Evolutionary conservation across 2,797 vertebrate species (phyloP), one percentile per base, ranked within the genome.

Genomic region (Sebastes iracundus): DNA sequence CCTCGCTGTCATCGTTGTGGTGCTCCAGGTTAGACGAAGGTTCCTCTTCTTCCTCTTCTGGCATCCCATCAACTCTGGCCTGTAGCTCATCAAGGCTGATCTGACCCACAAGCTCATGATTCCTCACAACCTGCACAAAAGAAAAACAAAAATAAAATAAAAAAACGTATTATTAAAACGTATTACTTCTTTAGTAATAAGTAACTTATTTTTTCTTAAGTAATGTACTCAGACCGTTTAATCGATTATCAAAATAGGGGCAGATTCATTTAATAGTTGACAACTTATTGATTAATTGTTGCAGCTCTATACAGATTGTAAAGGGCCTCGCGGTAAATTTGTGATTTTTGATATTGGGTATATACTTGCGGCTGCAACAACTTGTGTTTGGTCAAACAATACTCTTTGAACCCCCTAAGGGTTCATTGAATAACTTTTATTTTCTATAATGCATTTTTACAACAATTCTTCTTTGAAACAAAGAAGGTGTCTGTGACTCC

Each of bases 41-140:
- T 8, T 76, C 71, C 1, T 84, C 67, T 18, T 82, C 62, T 10
- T 77, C 71, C 1, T 84, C 67, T 33, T 81, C 62, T 2, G 59
- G 32, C 2, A 12, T 59, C 12, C 4, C n/a, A 35, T 0, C 59
- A 2, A 4, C n/a, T 8, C 25, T 81, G 2, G 65, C 71, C 32
- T 90, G 79, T 1, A 91, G 81, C 64, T 92, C 83, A 72, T 92
- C 90, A 1, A 94, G 81, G 75, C 70, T 91, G 72, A 93, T 81
- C 72, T 94, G 93, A 58, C 93, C 93, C n/a, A 95, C 94, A 3
- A 95, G 92, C 77, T 94, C 92, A 64, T 95, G 93, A 76, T 95
- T 95, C 70, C 91, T 93, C 69, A 91, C 0, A 22, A 95, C 93
- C 94, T 95, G 81, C 25, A 70, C 2, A 75, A 53, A 77, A 28